phyloP scores from a whole-genome alignment of 2,113 vertebrate genomes.

The Mustelus asterias region DNA sequence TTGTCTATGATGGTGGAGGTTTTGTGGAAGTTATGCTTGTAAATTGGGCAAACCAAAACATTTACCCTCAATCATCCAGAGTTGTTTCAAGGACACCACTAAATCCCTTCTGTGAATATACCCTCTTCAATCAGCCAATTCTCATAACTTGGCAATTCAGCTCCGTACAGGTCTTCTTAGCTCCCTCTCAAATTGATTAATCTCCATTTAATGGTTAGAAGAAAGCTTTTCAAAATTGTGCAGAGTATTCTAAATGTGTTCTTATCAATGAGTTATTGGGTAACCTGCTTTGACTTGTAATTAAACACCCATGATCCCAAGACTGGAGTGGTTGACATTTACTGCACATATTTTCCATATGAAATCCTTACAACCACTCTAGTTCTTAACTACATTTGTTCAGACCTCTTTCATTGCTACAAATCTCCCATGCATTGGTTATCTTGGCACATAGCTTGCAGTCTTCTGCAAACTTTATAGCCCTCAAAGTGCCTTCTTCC shows the following conservation, averaged over 20 bases:
- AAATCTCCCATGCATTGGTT: neutral
- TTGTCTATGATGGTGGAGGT: no score
- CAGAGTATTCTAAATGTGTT: conserved; percentile 14
- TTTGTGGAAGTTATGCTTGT: neutral
- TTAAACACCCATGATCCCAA: neutral
- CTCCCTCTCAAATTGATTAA: neutral
- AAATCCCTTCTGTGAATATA: neutral
- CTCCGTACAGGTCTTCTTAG: neutral
- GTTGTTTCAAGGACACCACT: neutral
- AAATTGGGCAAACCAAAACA: neutral
- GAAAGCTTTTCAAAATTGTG: conserved; percentile 4
- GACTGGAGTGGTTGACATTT: conserved; percentile 18
- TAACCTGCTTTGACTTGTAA: conserved; percentile 10
- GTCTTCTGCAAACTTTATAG: neutral
- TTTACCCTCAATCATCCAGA: neutral
- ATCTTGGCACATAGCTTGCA: conserved; percentile 24
- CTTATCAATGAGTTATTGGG: conserved; percentile 20
- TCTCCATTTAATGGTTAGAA: neutral
- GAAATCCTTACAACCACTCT: conserved; percentile 5
- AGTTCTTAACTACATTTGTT: neutral
- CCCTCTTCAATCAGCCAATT: neutral
- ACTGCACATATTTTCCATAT: conserved; percentile 21
- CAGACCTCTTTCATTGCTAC: neutral
- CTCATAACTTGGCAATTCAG: neutral
- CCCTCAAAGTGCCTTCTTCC: neutral